Base-by-base conservation (phyloP, 2,888 invertebrate species). In the Eristalis tenax region DNA sequence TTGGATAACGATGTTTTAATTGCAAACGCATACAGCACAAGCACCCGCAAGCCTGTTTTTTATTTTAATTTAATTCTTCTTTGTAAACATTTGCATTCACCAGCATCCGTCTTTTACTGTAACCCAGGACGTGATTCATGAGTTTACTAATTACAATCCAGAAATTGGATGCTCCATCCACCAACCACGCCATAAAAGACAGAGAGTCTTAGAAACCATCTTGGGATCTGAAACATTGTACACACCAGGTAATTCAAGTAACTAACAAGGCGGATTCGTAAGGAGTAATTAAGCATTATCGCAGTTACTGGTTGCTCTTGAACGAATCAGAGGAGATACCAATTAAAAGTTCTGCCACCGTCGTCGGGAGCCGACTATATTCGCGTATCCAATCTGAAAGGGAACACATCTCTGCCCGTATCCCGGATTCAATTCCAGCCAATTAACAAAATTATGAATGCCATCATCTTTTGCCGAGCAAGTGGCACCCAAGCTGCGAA, bases 371-470 rank as follows among this genome's bases (percentile, higher is more conserved):
- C 8, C 2, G 8, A 8, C 18, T 50, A 50, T 18, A 8, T 18
- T 18, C 50, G 18, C 50, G 50, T 18, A 6, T 50, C 50, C 18
- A 18, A 50, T 43, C 43, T 5, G 15, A 43, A 2, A 2, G 43
- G 18, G 18, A 43, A 43, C n/a, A 15, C 15, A 15, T 43, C 18
- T 2, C 50, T 50, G 50, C 50, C 50, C 50, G 50, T 50, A 50
- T 50, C 18, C 50, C 50, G 50, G 61, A 57, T 64, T 65, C 70
- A 79, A 79, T 65, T 70, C 57, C 18, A 61, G 13, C 40, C 71
- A 79, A 71, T 79, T 79, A 65, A 65, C 26, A 57, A 57, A 70
- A 65, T 79, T 71, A 71, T 57, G 22, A 71, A 64, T 79, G 78
- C 5, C 50, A 50, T 80, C 73, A 64, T 66, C 73, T 68, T 66